Conservation (phyloP, 2,888 invertebrate genomes). For the Spisula solida region DNA sequence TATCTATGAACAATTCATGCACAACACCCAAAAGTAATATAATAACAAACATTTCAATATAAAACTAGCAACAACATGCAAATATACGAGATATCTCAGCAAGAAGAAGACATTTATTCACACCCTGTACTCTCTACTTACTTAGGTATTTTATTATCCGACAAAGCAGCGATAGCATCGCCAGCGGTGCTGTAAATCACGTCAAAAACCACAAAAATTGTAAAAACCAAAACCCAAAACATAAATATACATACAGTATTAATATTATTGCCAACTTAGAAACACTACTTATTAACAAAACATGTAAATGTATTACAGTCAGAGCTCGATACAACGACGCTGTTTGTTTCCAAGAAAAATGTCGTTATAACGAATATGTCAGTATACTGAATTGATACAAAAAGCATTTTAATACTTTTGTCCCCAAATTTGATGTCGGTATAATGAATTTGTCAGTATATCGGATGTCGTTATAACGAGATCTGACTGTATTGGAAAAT, state of each 20-base stretch:
- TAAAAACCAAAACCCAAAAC: conserved; percentile 7
- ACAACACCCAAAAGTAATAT: neutral
- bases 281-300: neutral
- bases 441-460: too few relatives aligned
- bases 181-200: conserved; percentile 78
- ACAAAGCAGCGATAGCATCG: conserved; percentile 73
- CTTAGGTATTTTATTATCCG: conserved; percentile 80
- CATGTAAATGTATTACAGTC: conserved; percentile 3
- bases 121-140: conserved; percentile 73
- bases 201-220: conserved; percentile 49
- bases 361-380: too few relatives aligned
- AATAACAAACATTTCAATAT: neutral
- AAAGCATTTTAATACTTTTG: too few relatives aligned
- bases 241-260: neutral
- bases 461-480: too few relatives aligned
- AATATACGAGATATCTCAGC: neutral
- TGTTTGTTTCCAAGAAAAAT: too few relatives aligned
- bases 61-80: neutral
- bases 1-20: too few relatives aligned
- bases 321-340: too few relatives aligned
- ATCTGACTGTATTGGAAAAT: too few relatives aligned
- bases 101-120: conserved; percentile 27
- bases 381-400: too few relatives aligned
- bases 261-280: neutral
- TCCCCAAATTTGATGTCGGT: too few relatives aligned